phyloP scores from a whole-genome alignment of 2,113 vertebrate genomes.

The Eretmochelys imbricata region DNA sequence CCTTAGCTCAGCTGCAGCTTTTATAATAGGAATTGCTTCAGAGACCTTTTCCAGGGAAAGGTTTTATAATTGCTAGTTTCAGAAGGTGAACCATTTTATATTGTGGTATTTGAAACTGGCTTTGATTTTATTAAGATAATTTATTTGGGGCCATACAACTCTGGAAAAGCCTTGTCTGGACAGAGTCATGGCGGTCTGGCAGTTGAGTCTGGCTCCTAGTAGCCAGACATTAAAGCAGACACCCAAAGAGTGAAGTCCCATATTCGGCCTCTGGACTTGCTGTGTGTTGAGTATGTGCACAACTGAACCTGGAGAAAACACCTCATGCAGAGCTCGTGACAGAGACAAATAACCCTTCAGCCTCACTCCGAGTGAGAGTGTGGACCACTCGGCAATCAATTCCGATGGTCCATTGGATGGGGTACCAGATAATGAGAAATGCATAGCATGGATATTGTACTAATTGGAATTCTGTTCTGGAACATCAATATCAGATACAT shows the following conservation, averaged over 20 bases:
- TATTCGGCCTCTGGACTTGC: neutral
- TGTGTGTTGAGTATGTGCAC: neutral
- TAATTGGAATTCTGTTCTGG: neutral
- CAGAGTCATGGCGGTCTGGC: constrained; percentile 39
- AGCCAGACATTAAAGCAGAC: neutral
- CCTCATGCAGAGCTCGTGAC: constrained; percentile 15
- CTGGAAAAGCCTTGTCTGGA: constrained; percentile 54
- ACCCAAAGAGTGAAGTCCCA: constrained; percentile 2
- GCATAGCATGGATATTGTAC: neutral
- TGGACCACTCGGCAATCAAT: neutral
- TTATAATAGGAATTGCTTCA: constrained; percentile 16
- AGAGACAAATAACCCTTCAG: neutral
- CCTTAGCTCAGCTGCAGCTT: neutral
- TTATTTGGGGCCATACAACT: neutral
- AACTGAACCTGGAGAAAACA: constrained; percentile 23
- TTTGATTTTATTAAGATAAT: neutral
- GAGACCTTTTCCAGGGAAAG: constrained; percentile 39
- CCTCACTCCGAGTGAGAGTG: neutral
- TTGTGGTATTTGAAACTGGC: neutral
- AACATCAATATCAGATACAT: neutral
- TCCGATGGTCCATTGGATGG: neutral
- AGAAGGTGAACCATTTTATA: constrained; percentile 20
- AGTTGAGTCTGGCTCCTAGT: neutral
- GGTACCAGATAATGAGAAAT: neutral
- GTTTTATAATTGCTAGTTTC: constrained; percentile 34